Evolutionary conservation across 2,113 vertebrate species (phyloP).

Genomic region (Poeciliopsis turrubarensis): DNA sequence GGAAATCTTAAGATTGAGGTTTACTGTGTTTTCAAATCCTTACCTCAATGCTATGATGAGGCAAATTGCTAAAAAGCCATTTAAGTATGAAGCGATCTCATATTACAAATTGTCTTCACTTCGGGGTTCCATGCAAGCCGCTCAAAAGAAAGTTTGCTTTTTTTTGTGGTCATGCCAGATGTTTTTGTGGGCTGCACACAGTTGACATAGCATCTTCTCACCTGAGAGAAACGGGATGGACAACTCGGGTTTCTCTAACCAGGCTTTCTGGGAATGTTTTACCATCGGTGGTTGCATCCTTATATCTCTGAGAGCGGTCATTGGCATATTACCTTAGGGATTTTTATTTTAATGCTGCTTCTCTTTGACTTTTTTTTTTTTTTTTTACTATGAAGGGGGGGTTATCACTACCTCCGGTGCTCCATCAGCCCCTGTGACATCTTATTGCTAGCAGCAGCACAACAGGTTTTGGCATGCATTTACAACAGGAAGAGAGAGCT

Average conservation of each 20-base stretch:
- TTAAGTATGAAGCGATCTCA: slow-evolving; percentile 37
- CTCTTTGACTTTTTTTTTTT: slow-evolving; percentile 31
- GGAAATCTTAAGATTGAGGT: background rate
- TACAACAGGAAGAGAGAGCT: slow-evolving; percentile 49
- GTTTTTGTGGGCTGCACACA: slow-evolving; percentile 39
- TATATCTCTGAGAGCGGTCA: slow-evolving; percentile 46
- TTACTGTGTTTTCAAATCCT: slow-evolving; percentile 46
- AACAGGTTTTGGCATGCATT: slow-evolving; percentile 66
- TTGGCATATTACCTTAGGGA: slow-evolving; percentile 57
- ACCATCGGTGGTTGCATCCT: slow-evolving; percentile 27
- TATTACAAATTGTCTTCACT: slow-evolving; percentile 33
- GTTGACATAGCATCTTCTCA: slow-evolving; percentile 54
- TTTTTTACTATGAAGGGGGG: slow-evolving; percentile 63
- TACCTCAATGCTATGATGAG: slow-evolving; percentile 24
- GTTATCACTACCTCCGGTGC: slow-evolving; percentile 33
- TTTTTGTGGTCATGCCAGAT: slow-evolving; percentile 62
- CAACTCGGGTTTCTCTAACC: slow-evolving; percentile 39
- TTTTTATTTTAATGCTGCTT: slow-evolving; percentile 44
- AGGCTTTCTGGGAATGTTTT: slow-evolving; percentile 32
- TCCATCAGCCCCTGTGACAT: slow-evolving; percentile 58
- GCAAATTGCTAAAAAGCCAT: slow-evolving; percentile 28
- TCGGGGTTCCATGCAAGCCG: slow-evolving; percentile 35
- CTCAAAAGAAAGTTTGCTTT: slow-evolving; percentile 49
- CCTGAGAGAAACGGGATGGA: slow-evolving; percentile 47
- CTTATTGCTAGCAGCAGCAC: slow-evolving; percentile 57